A percentile compares a stretch with the other conserved stretches of the same genome.
These are phyloP conservation scores for Ips nitidus DNA, from an alignment of 1,140 invertebrate species.

Conservation along the genomic window DNA sequence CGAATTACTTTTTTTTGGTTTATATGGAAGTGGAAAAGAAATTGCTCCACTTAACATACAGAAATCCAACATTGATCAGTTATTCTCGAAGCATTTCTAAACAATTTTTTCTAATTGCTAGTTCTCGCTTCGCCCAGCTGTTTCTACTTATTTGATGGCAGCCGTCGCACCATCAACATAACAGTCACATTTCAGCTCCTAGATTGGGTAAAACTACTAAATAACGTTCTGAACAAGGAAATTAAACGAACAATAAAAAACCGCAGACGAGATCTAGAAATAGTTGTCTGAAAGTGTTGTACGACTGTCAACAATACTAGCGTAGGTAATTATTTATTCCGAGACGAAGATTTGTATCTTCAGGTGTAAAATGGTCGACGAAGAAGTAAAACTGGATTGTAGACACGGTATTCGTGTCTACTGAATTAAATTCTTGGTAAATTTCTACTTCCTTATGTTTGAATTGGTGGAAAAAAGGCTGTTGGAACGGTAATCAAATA, in stretches of 20 bases:
- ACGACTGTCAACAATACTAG: conserved; percentile 34
- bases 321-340: conserved; percentile 36
- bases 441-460: conserved; percentile 38
- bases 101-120: too few species aligned
- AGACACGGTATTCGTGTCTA: conserved; percentile 38
- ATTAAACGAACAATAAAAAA: conserved; percentile 19
- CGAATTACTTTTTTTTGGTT: too few species aligned
- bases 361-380: conserved; percentile 36
- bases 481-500: conserved; percentile 32
- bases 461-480: conserved; percentile 31
- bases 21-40: too few species aligned
- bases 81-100: too few species aligned
- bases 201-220: background rate
- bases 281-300: conserved; percentile 34
- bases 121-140: too few species aligned
- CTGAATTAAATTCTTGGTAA: conserved; percentile 38
- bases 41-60: too few species aligned
- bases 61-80: too few species aligned
- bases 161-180: too few species aligned
- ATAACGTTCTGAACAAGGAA: conserved; percentile 25
- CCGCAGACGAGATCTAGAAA: conserved; percentile 26
- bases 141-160: too few species aligned
- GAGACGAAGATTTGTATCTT: conserved; percentile 34
- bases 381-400: conserved; percentile 38
- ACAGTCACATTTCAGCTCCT: background rate